Conservation (phyloP, 2,113 vertebrate genomes). For the Sterrhoptilus dennistouni region DNA sequence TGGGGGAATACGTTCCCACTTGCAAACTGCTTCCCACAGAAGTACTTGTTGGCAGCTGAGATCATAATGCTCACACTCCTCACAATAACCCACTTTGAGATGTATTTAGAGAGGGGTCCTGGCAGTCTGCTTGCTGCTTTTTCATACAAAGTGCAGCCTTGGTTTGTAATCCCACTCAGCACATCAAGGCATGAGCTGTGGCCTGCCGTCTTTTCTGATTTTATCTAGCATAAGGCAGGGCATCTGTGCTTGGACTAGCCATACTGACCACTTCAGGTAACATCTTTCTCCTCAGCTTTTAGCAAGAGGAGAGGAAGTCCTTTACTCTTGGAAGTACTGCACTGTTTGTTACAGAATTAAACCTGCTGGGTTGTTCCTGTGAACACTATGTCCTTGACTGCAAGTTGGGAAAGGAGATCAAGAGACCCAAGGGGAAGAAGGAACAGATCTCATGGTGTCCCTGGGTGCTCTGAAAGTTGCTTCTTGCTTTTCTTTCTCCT, state of each 20-base stretch:
- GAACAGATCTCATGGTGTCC: not conserved
- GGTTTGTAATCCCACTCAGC: constrained; percentile 7
- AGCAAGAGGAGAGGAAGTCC: not conserved
- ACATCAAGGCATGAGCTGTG: not conserved
- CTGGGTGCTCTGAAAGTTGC: not conserved
- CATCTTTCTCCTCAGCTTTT: not conserved
- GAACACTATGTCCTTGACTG: not conserved
- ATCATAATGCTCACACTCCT: constrained; percentile 20
- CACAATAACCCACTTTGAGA: constrained; percentile 53
- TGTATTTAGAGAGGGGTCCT: constrained; percentile 45
- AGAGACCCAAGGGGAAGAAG: not conserved
- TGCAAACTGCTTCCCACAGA: constrained; percentile 44
- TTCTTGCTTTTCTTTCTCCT: not conserved
- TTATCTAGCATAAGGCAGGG: not conserved
- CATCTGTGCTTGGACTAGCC: not conserved
- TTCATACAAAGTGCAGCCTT: not conserved
- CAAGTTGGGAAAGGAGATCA: not conserved
- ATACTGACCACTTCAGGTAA: not conserved
- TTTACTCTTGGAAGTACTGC: not conserved
- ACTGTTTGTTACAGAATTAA: not conserved
- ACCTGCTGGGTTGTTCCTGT: not conserved
- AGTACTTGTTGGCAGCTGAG: constrained; percentile 50
- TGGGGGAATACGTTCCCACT: not conserved
- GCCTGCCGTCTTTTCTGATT: not conserved
- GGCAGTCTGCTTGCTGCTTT: constrained; percentile 16